A percentile compares a stretch with the other conserved stretches of the same genome.
Evolutionary conservation across 1,140 invertebrate genomes (phyloP).

Genomic region (Drosophila santomea): DNA sequence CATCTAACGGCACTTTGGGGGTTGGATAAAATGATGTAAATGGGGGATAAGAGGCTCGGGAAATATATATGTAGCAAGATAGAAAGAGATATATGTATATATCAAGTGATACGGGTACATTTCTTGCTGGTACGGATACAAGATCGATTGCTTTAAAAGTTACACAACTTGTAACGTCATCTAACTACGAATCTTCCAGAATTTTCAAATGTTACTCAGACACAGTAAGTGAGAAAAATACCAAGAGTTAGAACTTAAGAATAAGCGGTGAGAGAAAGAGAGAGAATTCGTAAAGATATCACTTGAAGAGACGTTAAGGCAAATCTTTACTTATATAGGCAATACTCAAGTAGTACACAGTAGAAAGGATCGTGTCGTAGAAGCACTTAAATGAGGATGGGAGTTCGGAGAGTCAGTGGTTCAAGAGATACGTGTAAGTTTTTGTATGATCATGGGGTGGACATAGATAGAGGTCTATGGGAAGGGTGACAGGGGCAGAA

Average conservation of each 20-base stretch:
- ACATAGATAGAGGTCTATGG: neutral
- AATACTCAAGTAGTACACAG: slow-evolving; percentile 52
- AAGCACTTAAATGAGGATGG: slow-evolving; percentile 26
- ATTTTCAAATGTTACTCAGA: slow-evolving; percentile 50
- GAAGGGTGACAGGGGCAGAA: neutral
- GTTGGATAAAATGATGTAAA: slow-evolving; percentile 19
- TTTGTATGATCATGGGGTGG: slow-evolving; percentile 31
- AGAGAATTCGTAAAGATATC: slow-evolving; percentile 31
- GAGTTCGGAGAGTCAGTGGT: slow-evolving; percentile 6
- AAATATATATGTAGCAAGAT: slow-evolving; percentile 27
- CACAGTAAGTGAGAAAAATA: slow-evolving; percentile 39
- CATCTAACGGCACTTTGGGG: slow-evolving; percentile 39
- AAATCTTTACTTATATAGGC: slow-evolving; percentile 51
- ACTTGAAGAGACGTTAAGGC: slow-evolving; percentile 42
- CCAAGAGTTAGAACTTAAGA: slow-evolving; percentile 36
- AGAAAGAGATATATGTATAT: slow-evolving; percentile 10
- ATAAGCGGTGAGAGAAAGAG: slow-evolving; percentile 15
- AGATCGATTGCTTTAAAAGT: slow-evolving; percentile 56
- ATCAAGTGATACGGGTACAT: slow-evolving; percentile 42
- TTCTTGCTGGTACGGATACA: slow-evolving; percentile 45
- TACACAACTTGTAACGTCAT: slow-evolving; percentile 48
- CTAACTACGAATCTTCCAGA: slow-evolving; percentile 50
- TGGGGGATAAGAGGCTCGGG: slow-evolving; percentile 10
- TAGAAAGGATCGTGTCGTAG: slow-evolving; percentile 36
- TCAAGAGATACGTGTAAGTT: slow-evolving; percentile 41